These are phyloP conservation scores for Drosophila longiperda DNA, from an alignment of 2,888 invertebrate species.

Conservation along the genomic window DNA sequence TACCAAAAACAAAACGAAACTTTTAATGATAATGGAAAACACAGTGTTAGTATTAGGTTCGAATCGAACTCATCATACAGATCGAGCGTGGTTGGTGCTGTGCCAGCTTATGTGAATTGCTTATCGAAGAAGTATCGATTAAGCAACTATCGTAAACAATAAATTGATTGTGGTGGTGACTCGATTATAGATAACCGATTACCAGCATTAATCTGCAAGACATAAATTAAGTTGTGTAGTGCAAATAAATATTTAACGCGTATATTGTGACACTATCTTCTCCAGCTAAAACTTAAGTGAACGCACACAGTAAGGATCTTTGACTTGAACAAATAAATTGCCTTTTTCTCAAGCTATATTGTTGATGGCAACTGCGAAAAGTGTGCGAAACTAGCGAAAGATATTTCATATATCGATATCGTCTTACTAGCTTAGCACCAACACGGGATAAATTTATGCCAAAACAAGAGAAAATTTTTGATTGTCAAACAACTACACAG, in stretches of 20 bases:
- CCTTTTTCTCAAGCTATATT: conserved; percentile 32
- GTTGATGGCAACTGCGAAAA: conserved; percentile 43
- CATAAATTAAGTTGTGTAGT: conserved; percentile 38
- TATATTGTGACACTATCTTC: conserved; percentile 34
- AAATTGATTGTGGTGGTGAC: conserved; percentile 24
- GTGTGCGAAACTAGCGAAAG: conserved; percentile 53
- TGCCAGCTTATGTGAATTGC: conserved; percentile 1
- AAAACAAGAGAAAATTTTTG: conserved; percentile 34
- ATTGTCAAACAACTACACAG: conserved; percentile 15
- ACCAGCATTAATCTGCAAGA: conserved; percentile 28
- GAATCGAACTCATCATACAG: conserved; percentile 31
- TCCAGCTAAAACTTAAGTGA: conserved; percentile 20
- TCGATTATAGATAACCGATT: conserved; percentile 33
- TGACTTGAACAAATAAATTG: conserved; percentile 32
- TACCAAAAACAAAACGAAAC: conserved; percentile 42
- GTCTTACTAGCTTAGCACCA: conserved; percentile 52
- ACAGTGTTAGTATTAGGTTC: conserved; percentile 4
- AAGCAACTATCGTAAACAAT: conserved; percentile 8
- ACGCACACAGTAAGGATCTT: conserved; percentile 11
- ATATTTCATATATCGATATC: conserved; percentile 47
- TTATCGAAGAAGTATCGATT: conserved; percentile 18
- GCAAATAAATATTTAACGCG: conserved; percentile 53
- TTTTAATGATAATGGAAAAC: conserved; percentile 19
- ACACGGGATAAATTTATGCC: conserved; percentile 35
- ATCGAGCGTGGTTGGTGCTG: conserved; percentile 28